phyloP scores from a whole-genome alignment of 2,888 invertebrate genomes.

The Lycophotia porphyrea region DNA sequence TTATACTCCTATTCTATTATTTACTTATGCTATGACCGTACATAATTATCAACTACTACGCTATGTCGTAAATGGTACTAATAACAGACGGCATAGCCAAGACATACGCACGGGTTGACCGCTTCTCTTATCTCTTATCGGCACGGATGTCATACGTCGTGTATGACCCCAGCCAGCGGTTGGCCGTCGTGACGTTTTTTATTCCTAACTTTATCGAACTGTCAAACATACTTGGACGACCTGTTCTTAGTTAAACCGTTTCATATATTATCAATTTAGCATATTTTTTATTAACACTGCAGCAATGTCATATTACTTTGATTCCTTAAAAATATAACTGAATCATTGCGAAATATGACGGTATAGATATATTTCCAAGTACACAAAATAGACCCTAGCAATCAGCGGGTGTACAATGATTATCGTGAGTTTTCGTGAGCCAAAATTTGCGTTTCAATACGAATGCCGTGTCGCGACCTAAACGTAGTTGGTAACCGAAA shows the following conservation, averaged over 20 bases:
- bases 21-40: background rate
- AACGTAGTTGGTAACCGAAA: slow-evolving; percentile 81
- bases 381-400: slow-evolving; percentile 43
- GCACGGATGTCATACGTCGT: slow-evolving; percentile 75
- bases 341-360: slow-evolving; percentile 28
- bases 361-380: slow-evolving; percentile 10
- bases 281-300: slow-evolving; percentile 47
- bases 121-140: slow-evolving; percentile 77
- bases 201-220: slow-evolving; percentile 51
- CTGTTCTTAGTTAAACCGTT: slow-evolving; percentile 27
- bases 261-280: slow-evolving; percentile 29
- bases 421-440: slow-evolving; percentile 53
- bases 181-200: slow-evolving; percentile 71
- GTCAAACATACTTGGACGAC: slow-evolving; percentile 29
- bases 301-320: slow-evolving; percentile 54
- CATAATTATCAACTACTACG: slow-evolving; percentile 34
- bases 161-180: slow-evolving; percentile 73
- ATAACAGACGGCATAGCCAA: slow-evolving; percentile 71
- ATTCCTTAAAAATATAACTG: slow-evolving; percentile 37
- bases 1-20: slow-evolving; percentile 1
- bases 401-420: slow-evolving; percentile 49
- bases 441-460: slow-evolving; percentile 74
- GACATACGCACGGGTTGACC: slow-evolving; percentile 76
- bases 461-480: slow-evolving; percentile 72
- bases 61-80: slow-evolving; percentile 76